Percentiles rank a stretch among this genome's conserved stretches.
phyloP scores from a whole-genome alignment of 2,797 vertebrate genomes.

The Sebastes diploproa region DNA sequence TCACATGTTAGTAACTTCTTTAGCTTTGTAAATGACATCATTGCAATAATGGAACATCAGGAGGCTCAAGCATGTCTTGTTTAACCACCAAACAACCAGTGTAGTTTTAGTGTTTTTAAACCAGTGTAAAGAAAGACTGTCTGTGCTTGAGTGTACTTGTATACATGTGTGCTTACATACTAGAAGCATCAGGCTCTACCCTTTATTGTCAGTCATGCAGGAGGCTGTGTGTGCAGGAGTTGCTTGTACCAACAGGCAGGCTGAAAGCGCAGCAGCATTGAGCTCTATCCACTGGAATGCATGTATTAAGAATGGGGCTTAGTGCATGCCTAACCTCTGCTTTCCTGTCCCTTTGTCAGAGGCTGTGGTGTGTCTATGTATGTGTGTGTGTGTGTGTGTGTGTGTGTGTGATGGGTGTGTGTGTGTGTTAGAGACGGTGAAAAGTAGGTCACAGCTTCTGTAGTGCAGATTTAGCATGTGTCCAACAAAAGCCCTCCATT shows the following conservation, averaged over 20 bases:
- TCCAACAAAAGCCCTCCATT: conserved; percentile 63
- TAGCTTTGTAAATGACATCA: background rate
- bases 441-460: conserved; percentile 79
- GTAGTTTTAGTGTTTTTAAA: background rate
- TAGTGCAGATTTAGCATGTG: conserved; percentile 62
- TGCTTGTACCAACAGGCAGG: conserved; percentile 78
- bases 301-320: conserved; percentile 78
- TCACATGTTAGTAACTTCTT: background rate
- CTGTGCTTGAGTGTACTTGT: background rate
- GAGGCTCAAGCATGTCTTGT: background rate
- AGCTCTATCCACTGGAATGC: conserved; percentile 77
- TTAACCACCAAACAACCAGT: background rate
- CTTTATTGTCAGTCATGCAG: conserved; percentile 52
- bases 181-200: conserved; percentile 13
- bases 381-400: conserved; percentile 6
- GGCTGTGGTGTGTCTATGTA: conserved; percentile 5
- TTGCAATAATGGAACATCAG: background rate
- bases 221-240: conserved; percentile 49
- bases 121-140: background rate
- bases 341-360: conserved; percentile 72
- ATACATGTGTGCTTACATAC: conserved; percentile 1
- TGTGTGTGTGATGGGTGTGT: conserved; percentile 6
- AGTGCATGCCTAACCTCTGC: conserved; percentile 75
- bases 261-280: conserved; percentile 63
- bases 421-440: conserved; percentile 36